Conservation (phyloP, 2,888 invertebrate species). For the Polyploca ridens region DNA sequence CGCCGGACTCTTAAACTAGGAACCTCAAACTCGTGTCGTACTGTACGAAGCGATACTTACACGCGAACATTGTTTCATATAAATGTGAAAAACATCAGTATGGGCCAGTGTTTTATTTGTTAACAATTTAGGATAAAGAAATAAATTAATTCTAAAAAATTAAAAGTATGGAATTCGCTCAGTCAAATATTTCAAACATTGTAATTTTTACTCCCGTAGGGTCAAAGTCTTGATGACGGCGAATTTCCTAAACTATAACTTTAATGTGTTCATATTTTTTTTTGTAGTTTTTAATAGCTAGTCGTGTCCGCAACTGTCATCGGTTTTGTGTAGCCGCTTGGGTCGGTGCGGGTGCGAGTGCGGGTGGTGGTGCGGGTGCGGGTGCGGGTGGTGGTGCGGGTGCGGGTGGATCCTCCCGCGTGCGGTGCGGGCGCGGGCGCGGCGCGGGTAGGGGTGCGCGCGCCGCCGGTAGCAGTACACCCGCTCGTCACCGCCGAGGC, state of each 20-base stretch:
- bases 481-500: slow-evolving; percentile 45
- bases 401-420: slow-evolving; percentile 23
- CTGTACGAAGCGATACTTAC: slow-evolving; percentile 7
- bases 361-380: slow-evolving; percentile 18
- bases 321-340: slow-evolving; percentile 14
- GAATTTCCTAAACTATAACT: slow-evolving; percentile 5
- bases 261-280: background rate
- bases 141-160: slow-evolving; percentile 4
- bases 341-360: slow-evolving; percentile 16
- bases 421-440: slow-evolving; percentile 18
- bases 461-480: slow-evolving; percentile 38
- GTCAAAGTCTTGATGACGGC: background rate
- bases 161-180: background rate
- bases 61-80: background rate
- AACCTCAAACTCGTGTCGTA: slow-evolving; percentile 18
- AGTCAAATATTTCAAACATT: background rate
- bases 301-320: slow-evolving; percentile 8
- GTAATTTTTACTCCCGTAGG: background rate
- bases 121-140: background rate
- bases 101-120: background rate
- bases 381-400: slow-evolving; percentile 17
- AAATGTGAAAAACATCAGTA: background rate
- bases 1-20: slow-evolving; percentile 8
- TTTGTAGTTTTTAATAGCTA: background rate
- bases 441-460: slow-evolving; percentile 25